Evolutionary conservation across 2,113 vertebrate species (phyloP), one percentile per base, ranked within the genome.

Genomic region (Anarhynchus alexandrinus): DNA sequence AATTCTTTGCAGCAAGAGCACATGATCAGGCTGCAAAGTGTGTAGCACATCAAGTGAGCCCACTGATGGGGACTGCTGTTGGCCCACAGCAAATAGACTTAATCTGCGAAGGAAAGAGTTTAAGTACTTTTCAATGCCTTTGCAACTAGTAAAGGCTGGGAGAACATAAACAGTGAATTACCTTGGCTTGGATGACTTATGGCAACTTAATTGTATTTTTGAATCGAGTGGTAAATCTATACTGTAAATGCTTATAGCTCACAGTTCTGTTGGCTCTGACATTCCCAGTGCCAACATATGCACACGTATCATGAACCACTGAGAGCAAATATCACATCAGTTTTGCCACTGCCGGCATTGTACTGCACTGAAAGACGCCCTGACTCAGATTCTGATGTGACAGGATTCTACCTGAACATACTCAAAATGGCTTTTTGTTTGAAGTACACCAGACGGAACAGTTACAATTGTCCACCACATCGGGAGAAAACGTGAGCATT

Each of bases 121-220:
- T 87, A 93, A 94, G 4, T 78, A 91, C 34, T 83, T 90, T 89
- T 74, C 86, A 93, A 90, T 34, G 47, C 92, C 59, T 58, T 80
- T 45, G 27, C 32, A 73, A 45, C 13, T 70, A 62, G 25, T 45
- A 73, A 86, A 80, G 36, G 15, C 54, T 70, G 15, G 20, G 27
- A 81, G 65, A 85, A 4, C 6, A 77, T 5, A 72, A 9, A 61
- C 11, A 69, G n/a, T 21, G 13, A 42, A 43, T 32, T 59, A 29
- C 4, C 17, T 52, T 6, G 12, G 2, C 15, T 55, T 88, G 78
- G 55, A 73, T 34, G 13, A 62, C 36, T 73, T 93, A 32, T 0
- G 2, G 13, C 9, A 78, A 26, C 25, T 62, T 47, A 66, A 54
- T 3, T 54, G 30, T 15, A 45, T 54, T 91, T 94, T 91, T 42